These are phyloP conservation scores for Lampropteryx suffumata DNA, from an alignment of 2,888 invertebrate genomes.

Conservation along the genomic window DNA sequence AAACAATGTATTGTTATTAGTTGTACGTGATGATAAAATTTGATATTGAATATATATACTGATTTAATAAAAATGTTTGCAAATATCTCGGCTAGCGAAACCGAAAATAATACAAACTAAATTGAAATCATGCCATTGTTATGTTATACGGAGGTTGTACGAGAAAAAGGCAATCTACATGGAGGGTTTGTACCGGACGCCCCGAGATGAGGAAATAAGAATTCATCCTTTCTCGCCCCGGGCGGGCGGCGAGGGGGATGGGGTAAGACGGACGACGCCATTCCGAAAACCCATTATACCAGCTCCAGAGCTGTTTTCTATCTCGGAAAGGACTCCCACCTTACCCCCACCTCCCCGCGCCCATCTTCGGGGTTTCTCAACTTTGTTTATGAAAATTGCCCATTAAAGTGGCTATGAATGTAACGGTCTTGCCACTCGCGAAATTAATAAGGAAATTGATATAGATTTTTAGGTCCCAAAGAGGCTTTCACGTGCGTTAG, in stretches of 20 bases:
- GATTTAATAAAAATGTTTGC: too few species aligned
- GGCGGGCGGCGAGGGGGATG: constrained; percentile 57
- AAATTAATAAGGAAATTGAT: constrained; percentile 82
- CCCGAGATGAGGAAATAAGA: constrained; percentile 82
- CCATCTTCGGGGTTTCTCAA: constrained; percentile 72
- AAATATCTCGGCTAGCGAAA: background rate
- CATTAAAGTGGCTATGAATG: constrained; percentile 82
- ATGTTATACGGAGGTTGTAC: constrained; percentile 77
- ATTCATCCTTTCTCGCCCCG: constrained; percentile 81
- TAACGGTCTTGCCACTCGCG: constrained; percentile 79
- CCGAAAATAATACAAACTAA: constrained; percentile 64
- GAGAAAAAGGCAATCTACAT: constrained; percentile 81
- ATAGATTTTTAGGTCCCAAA: constrained; percentile 67
- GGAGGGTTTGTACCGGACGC: constrained; percentile 79
- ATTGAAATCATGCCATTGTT: constrained; percentile 82
- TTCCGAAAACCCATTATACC: constrained; percentile 88
- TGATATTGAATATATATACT: too few species aligned
- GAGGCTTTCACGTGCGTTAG: constrained; percentile 30
- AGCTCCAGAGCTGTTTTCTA: constrained; percentile 85
- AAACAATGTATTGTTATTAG: too few species aligned
- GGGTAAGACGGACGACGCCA: constrained; percentile 86
- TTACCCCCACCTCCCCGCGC: constrained; percentile 47
- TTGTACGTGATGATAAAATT: too few species aligned
- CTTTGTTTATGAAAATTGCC: constrained; percentile 82
- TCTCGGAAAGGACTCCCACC: constrained; percentile 76